A percentile compares a stretch with the other conserved stretches of the same genome.
phyloP scores from a whole-genome alignment of 2,888 invertebrate species.

The Pycnomerus fuliginosus region DNA sequence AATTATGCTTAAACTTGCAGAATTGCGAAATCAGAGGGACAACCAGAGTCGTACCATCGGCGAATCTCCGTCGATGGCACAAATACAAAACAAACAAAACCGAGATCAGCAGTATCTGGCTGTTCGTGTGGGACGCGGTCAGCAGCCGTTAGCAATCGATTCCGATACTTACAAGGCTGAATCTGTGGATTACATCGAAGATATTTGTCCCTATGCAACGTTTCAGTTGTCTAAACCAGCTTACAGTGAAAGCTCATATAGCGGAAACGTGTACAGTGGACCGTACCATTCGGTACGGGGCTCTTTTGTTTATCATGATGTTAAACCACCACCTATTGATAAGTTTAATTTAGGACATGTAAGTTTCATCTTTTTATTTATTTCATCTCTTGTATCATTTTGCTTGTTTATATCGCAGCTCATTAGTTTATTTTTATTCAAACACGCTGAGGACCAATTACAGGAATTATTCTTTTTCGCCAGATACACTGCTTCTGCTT shows the following conservation, averaged over 20 bases:
- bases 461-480: no score
- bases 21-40: conserved; percentile 53
- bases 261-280: conserved; percentile 83
- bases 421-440: conserved; percentile 12
- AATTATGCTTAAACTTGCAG: no score
- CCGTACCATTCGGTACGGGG: conserved; percentile 84
- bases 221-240: conserved; percentile 82
- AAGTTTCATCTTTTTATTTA: conserved; percentile 45
- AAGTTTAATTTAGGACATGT: conserved; percentile 75
- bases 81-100: conserved; percentile 78
- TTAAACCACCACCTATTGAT: conserved; percentile 72
- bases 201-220: conserved; percentile 90
- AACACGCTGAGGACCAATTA: conserved; percentile 5
- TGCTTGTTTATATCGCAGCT: conserved; percentile 7
- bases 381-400: conserved; percentile 8
- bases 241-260: conserved; percentile 88
- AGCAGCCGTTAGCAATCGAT: conserved; percentile 54
- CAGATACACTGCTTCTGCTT: no score
- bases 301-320: conserved; percentile 88
- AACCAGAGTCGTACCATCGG: conserved; percentile 60
- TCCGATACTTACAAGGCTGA: conserved; percentile 56
- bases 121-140: conserved; percentile 55
- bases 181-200: conserved; percentile 81
- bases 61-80: conserved; percentile 76
- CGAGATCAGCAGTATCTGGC: conserved; percentile 76